Conservation (phyloP, 2,888 invertebrate genomes). For the Pammene aurita region DNA sequence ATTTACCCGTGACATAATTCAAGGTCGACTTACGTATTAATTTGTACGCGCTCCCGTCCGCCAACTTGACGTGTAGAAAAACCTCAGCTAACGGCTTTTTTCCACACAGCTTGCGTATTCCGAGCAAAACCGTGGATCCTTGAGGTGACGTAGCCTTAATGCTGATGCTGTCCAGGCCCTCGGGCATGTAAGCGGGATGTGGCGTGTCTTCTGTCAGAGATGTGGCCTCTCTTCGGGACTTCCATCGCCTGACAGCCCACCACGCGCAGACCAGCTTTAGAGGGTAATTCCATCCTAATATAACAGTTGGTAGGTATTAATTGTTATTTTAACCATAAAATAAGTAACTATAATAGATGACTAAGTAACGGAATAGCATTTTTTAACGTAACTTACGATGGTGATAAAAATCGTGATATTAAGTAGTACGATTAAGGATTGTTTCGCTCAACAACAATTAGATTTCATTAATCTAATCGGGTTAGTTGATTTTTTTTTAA, state of each 20-base stretch:
- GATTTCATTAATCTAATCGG: not conserved
- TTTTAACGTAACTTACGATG: too few species aligned
- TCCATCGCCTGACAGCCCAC: slow-evolving; percentile 69
- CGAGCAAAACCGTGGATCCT: slow-evolving; percentile 81
- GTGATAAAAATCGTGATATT: too few species aligned
- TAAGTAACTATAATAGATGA: too few species aligned
- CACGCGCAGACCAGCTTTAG: slow-evolving; percentile 71
- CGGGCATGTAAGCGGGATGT: slow-evolving; percentile 48
- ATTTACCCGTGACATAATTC: slow-evolving; percentile 10
- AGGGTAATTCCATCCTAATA: slow-evolving; percentile 77
- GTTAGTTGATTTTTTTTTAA: not conserved
- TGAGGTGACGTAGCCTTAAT: slow-evolving; percentile 83
- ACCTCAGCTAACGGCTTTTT: slow-evolving; percentile 80
- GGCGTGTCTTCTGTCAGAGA: slow-evolving; percentile 58
- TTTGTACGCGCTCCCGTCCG: slow-evolving; percentile 66
- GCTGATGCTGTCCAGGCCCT: slow-evolving; percentile 68
- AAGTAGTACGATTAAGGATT: slow-evolving; percentile 3
- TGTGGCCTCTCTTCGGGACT: slow-evolving; percentile 52
- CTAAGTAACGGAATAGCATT: too few species aligned
- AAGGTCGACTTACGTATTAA: slow-evolving; percentile 61
- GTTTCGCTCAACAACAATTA: not conserved
- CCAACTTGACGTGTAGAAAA: slow-evolving; percentile 76
- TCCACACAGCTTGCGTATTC: slow-evolving; percentile 74
- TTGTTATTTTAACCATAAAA: not conserved
- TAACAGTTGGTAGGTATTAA: not conserved